Conservation (phyloP, 2,113 vertebrate species). For the Cyrtonyx montezumae region DNA sequence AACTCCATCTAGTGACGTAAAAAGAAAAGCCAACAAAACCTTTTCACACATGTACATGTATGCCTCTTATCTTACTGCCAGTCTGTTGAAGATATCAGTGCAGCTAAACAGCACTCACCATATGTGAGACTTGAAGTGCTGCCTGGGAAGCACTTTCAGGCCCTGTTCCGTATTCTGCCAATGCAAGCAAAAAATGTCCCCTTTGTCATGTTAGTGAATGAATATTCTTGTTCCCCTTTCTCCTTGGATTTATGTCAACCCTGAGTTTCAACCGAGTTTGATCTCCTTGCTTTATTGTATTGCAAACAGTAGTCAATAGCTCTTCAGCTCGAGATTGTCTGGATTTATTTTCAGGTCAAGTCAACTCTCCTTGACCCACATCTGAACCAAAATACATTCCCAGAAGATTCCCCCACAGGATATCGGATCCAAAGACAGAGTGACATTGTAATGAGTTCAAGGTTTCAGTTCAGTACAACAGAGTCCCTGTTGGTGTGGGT, state of each 20-base stretch:
- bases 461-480: constrained; percentile 13
- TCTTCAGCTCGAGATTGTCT: constrained; percentile 50
- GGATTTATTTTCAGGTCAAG: constrained; percentile 73
- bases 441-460: constrained; percentile 61
- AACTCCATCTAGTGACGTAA: constrained; percentile 28
- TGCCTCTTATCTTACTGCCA: constrained; percentile 8
- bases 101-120: background rate
- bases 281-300: constrained; percentile 64
- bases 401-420: constrained; percentile 58
- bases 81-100: background rate
- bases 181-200: constrained; percentile 32
- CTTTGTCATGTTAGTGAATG: constrained; percentile 55
- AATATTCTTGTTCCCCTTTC: constrained; percentile 60
- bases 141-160: background rate
- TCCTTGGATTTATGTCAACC: constrained; percentile 59
- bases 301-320: constrained; percentile 73
- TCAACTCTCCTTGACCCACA: constrained; percentile 69
- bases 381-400: constrained; percentile 68
- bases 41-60: background rate
- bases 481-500: constrained; percentile 10
- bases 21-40: background rate
- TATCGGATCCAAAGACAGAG: constrained; percentile 42
- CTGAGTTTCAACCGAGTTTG: constrained; percentile 22
- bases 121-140: background rate
- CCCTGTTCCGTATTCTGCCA: constrained; percentile 14